Percentiles rank a stretch among this genome's conserved stretches.
These are phyloP conservation scores for Channa striata DNA, from an alignment of 2,797 vertebrate species.

Conservation along the genomic window DNA sequence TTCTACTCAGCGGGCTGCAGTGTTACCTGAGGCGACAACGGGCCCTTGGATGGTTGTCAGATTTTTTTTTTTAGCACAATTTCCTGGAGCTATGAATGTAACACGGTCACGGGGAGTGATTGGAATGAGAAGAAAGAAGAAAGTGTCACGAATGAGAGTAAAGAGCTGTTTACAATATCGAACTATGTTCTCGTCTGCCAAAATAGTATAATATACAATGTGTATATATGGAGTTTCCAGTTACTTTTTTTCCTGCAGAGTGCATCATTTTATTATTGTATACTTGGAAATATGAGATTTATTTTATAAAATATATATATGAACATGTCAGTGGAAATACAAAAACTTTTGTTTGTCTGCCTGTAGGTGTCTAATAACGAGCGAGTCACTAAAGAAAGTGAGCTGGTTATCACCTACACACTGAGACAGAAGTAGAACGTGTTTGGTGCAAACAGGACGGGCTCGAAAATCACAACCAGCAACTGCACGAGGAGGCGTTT, in stretches of 20 bases:
- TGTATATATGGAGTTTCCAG: slow-evolving; percentile 79
- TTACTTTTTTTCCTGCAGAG: slow-evolving; percentile 79
- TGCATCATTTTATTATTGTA: slow-evolving; percentile 82
- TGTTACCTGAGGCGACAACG: slow-evolving; percentile 20
- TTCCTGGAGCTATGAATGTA: slow-evolving; percentile 91
- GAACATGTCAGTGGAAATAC: slow-evolving; percentile 63
- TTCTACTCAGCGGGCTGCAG: slow-evolving; percentile 47
- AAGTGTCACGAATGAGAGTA: slow-evolving; percentile 44
- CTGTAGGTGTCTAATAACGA: slow-evolving; percentile 44
- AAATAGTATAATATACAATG: slow-evolving; percentile 74
- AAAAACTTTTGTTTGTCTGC: slow-evolving; percentile 69
- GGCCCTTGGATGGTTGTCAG: slow-evolving; percentile 41
- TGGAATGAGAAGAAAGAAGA: background rate
- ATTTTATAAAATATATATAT: slow-evolving; percentile 82
- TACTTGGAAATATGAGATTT: slow-evolving; percentile 81
- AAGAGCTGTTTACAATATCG: slow-evolving; percentile 82
- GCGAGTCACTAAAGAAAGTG: slow-evolving; percentile 24
- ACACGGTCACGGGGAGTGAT: slow-evolving; percentile 18
- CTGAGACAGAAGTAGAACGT: slow-evolving; percentile 23
- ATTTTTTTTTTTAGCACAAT: slow-evolving; percentile 91
- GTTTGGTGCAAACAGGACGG: slow-evolving; percentile 37
- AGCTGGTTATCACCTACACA: slow-evolving; percentile 18
- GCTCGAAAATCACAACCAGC: slow-evolving; percentile 65
- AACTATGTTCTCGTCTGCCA: slow-evolving; percentile 82
- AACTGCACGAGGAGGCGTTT: slow-evolving; percentile 37